Conservation (phyloP, 1,140 invertebrate species). For the Euglossa dilemma region DNA sequence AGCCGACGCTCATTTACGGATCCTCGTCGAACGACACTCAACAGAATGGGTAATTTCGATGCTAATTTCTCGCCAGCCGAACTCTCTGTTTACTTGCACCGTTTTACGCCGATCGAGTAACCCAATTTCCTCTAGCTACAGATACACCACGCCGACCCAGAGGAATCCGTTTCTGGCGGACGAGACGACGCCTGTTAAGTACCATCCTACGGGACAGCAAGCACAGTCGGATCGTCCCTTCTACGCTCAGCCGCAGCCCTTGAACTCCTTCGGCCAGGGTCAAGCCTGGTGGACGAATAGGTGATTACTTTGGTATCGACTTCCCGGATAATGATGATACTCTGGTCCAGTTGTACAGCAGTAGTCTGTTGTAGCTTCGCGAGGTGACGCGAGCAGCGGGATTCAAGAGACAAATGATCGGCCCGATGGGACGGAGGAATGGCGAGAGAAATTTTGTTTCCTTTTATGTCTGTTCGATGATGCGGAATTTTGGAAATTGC, state of each 20-base stretch:
- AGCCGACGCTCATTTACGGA: slow-evolving; percentile 66
- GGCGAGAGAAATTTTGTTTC: too few species aligned
- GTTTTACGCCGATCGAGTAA: background rate
- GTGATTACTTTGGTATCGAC: slow-evolving; percentile 47
- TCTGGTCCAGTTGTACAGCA: background rate
- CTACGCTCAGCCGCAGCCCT: slow-evolving; percentile 32
- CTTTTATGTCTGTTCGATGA: too few species aligned
- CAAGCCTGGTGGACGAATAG: slow-evolving; percentile 71
- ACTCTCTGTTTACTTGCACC: background rate
- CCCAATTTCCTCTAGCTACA: slow-evolving; percentile 51
- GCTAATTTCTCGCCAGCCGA: background rate
- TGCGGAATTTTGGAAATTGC: too few species aligned
- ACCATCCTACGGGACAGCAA: slow-evolving; percentile 35
- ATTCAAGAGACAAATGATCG: too few species aligned
- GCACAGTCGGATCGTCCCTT: background rate
- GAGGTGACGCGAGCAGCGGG: too few species aligned
- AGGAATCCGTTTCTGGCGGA: slow-evolving; percentile 58
- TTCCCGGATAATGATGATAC: background rate
- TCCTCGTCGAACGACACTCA: slow-evolving; percentile 65
- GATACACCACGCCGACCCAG: slow-evolving; percentile 47
- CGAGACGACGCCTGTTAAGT: slow-evolving; percentile 12
- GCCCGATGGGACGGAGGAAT: too few species aligned
- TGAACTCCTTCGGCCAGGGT: slow-evolving; percentile 52
- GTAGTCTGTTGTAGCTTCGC: too few species aligned
- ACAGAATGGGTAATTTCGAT: slow-evolving; percentile 53